Base-by-base conservation (phyloP, 2,888 invertebrate genomes). In the Volucella zonaria region DNA sequence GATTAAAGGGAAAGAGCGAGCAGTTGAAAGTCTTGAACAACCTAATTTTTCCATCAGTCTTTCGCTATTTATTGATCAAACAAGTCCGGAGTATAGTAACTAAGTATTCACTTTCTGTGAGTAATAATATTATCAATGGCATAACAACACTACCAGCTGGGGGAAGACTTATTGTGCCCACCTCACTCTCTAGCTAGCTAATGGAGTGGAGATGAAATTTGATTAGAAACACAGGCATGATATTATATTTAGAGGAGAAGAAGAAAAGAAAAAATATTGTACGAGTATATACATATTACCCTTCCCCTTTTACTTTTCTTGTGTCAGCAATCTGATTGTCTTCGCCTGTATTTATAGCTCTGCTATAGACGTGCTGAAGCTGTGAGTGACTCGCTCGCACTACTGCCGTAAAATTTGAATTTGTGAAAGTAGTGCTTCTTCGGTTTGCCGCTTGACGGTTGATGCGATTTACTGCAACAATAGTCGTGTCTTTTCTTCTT, bases 401-500 rank as follows among this genome's bases (percentile, higher is more conserved):
- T 70, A 58, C 70, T 64, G 43, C 49, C 62, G 49, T 68, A 45
- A 81, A 85, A 85, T 85, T 85, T 85, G 85, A 85, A 85, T 85
- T 85, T 85, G 85, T 85, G 85, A 85, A 85, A 85, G 85, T 85
- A 81, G 81, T 81, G 80, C 61, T 43, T 49, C 61, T 15, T 59
- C 47, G 54, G 56, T 62, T 68, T 67, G 76, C 68, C 68, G 61
- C 74, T 64, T 38, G n/a, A 38, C 38, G 52, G 79, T 85, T 85
- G 85, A 81, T 76, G 76, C 81, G 76, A 85, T 85, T 85, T 81
- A 31, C 81, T 85, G 76, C 80, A 85, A 85, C 85, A 85, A 85
- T 85, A 80, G 80, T 59, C 61, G 70, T 68, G 59, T 66, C 79
- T 74, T 75, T 49, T 56, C 43, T 56, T 83, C 68, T 61, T 52